Conservation (phyloP, 2,888 invertebrate genomes). For the Tetranychus piercei region DNA sequence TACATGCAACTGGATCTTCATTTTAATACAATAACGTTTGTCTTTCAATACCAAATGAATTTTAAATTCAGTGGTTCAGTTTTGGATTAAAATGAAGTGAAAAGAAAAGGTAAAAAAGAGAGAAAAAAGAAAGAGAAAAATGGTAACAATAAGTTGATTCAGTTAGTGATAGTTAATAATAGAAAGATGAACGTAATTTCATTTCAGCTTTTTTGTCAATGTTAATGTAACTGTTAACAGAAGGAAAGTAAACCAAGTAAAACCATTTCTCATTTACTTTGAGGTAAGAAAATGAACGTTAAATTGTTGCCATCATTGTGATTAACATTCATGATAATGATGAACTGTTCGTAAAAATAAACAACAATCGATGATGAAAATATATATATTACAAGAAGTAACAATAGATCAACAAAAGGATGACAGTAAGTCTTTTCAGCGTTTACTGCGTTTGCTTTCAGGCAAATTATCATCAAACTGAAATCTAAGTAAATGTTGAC, state of each 20-base stretch:
- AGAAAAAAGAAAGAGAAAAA: too few species aligned
- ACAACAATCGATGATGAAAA: too few species aligned
- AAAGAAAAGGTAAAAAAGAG: too few species aligned
- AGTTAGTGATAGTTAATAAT: background rate
- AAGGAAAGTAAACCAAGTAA: background rate
- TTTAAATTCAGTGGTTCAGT: background rate
- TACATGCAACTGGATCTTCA: too few species aligned
- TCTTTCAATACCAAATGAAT: background rate
- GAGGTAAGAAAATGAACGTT: background rate
- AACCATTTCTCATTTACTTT: background rate
- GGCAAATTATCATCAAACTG: too few species aligned
- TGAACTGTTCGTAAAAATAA: too few species aligned
- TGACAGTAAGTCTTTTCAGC: too few species aligned
- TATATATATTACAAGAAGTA: too few species aligned
- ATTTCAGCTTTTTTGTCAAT: background rate
- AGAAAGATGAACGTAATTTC: background rate
- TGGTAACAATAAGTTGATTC: background rate
- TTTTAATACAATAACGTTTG: background rate
- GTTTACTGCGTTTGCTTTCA: too few species aligned
- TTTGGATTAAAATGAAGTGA: too few species aligned
- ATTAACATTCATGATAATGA: background rate
- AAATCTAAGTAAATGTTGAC: too few species aligned
- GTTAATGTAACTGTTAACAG: background rate
- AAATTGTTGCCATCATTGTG: background rate
- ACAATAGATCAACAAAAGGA: too few species aligned